Evolutionary conservation across 1,140 invertebrate species (phyloP), one percentile per base, ranked within the genome.

Genomic region (Ctenoplectra terminalis): DNA sequence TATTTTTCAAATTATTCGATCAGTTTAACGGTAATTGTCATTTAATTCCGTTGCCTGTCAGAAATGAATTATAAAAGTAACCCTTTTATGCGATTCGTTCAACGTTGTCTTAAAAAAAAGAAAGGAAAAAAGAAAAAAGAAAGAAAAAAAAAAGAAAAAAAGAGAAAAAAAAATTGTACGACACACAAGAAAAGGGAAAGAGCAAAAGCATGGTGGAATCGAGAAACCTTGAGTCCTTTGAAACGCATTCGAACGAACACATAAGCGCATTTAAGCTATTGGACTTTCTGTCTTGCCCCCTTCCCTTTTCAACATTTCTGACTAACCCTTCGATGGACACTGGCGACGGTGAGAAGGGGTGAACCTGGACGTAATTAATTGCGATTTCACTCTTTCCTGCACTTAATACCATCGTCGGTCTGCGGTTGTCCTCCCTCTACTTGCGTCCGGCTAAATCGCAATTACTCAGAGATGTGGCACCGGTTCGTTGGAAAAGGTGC

Each of bases 301-400:
- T 64, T n/a, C 64, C 66, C 56, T 29, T 80, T 46, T 77, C 69
- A 71, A 81, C 85, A 86, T 87, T 75, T 80, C 86, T 83, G 81
- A 71, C 85, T 82, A 81, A 66, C 58, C 85, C 75, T 82, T 79
- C 66, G 84, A 73, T 78, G 74, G 84, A 82, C 82, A 89, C 58
- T 31, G 71, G 72, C 69, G 72, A 89, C 78, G 60, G 66, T 50
- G 84, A 82, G 71, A 86, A 88, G 77, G 79, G 78, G 71, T 72
- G 81, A 85, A 71, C 58, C 69, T 70, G 82, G 80, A 87, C 82
- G 89, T 90, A 91, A 91, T 91, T 91, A 91, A 91, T 91, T 90
- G 86, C 88, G 88, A 91, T 91, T 91, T 91, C 88, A 90, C 90
- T 91, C 89, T 89, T 90, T 91, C 84, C 83, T 90, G 86, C 86